Conservation (phyloP, 2,888 invertebrate genomes). For the Tenthredo livida region DNA sequence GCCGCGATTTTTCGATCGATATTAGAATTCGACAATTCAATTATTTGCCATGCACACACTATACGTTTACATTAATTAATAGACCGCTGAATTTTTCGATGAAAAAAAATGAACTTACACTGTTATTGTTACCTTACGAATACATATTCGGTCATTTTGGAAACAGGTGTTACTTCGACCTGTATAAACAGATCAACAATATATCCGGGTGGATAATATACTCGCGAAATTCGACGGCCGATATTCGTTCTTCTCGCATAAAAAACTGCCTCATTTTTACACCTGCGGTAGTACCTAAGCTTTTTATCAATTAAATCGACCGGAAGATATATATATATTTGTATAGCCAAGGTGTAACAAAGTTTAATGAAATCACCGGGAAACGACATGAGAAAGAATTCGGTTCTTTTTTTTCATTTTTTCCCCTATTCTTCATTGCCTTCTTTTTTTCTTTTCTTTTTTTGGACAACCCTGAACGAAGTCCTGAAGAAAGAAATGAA, state of each 20-base stretch:
- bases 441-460: not conserved
- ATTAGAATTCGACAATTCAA: not conserved
- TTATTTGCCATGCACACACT: no score
- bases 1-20: not conserved
- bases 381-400: no score
- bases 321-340: no score
- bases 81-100: not conserved
- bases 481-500: not conserved
- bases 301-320: no score
- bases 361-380: no score
- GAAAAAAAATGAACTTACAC: not conserved
- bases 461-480: conserved; percentile 2
- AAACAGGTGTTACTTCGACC: not conserved
- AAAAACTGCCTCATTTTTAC: not conserved
- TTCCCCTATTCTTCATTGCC: no score
- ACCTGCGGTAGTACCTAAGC: no score
- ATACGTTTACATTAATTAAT: no score
- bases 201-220: not conserved
- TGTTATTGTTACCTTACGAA: not conserved
- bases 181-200: not conserved
- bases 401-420: no score
- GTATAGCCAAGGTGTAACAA: no score
- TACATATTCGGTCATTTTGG: not conserved
- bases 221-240: not conserved
- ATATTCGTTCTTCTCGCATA: not conserved